Evolutionary conservation across 2,888 invertebrate genomes (phyloP), one percentile per base, ranked within the genome.

Genomic region (Acanthosepion esculentum): DNA sequence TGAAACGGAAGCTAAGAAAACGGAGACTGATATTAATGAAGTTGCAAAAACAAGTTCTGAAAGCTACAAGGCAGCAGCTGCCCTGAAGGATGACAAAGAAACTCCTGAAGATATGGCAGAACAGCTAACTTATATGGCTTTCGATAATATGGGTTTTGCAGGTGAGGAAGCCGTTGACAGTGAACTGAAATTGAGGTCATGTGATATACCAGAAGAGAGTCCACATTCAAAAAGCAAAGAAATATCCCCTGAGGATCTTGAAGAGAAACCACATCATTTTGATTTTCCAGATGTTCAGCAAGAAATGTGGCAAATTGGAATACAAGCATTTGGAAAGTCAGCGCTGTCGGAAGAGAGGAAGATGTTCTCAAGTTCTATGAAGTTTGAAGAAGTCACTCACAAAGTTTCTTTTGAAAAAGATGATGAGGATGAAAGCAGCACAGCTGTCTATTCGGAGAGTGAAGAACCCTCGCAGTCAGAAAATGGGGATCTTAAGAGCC

Each of bases 111-210:
- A 95, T 92, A 94, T 91, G 94, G 91, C 95, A 53, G 95, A 95
- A 94, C 95, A 95, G 50, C 94, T 95, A 50, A 94, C 95, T 94
- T 96, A 96, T 78, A 96, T 97, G 98, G 98, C 96, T 97, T 97
- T 97, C 96, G 97, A 97, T 95, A 97, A 97, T 95, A 97, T 97
- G 95, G 97, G 96, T 7, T 97, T 97, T 96, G 97, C 97, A 50
- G 97, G 97, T 93, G 96, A 96, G 59, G 97, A 97, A 29, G 94
- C 95, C 48, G 96, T 96, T 93, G 96, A 96, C 94, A 94, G 94
- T 59, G 94, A 93, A 55, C 53, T 93, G 23, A 94, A 78, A 48
- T 78, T 91, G 48, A 18, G 29, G 48, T 94, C 91, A 48, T 6
- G 18, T 33, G 91, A 53, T 26, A 23, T 59, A 48, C 91, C 91